These are phyloP conservation scores for Heliconius hortense DNA, from an alignment of 2,888 invertebrate species.

Conservation along the genomic window DNA sequence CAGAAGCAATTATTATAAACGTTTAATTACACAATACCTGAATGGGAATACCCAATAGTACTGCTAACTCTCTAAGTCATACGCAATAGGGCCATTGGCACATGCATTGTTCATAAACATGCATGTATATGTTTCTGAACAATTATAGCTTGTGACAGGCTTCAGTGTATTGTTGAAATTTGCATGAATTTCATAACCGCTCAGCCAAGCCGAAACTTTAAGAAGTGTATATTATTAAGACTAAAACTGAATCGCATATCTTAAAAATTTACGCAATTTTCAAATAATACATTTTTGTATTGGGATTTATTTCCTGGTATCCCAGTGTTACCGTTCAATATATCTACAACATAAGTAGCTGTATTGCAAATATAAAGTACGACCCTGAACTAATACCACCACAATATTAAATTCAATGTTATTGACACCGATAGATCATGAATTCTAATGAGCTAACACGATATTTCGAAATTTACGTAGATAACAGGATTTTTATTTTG, in stretches of 20 bases:
- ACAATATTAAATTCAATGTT: conserved; percentile 43
- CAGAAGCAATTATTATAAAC: conserved; percentile 5
- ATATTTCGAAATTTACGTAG: conserved; percentile 33
- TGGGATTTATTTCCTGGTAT: neutral
- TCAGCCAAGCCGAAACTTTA: neutral
- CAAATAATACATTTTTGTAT: neutral
- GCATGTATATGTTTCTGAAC: conserved; percentile 28
- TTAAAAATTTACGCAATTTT: neutral
- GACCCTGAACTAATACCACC: conserved; percentile 42
- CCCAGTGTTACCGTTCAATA: neutral
- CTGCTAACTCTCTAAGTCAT: conserved; percentile 27
- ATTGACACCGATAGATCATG: conserved; percentile 44
- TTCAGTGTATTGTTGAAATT: conserved; percentile 19
- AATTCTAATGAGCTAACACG: conserved; percentile 35
- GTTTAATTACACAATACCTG: conserved; percentile 18
- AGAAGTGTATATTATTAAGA: neutral
- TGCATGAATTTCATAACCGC: conserved; percentile 28
- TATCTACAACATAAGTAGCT: neutral
- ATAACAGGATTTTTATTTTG: conserved; percentile 27
- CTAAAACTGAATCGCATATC: no score
- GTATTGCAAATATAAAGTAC: conserved; percentile 26
- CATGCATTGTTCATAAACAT: conserved; percentile 26
- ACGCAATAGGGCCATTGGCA: conserved; percentile 32
- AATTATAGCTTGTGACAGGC: conserved; percentile 28
- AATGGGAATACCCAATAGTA: conserved; percentile 21